phyloP scores from a whole-genome alignment of 2,113 vertebrate genomes.

The Leptobrachium ailaonicum region DNA sequence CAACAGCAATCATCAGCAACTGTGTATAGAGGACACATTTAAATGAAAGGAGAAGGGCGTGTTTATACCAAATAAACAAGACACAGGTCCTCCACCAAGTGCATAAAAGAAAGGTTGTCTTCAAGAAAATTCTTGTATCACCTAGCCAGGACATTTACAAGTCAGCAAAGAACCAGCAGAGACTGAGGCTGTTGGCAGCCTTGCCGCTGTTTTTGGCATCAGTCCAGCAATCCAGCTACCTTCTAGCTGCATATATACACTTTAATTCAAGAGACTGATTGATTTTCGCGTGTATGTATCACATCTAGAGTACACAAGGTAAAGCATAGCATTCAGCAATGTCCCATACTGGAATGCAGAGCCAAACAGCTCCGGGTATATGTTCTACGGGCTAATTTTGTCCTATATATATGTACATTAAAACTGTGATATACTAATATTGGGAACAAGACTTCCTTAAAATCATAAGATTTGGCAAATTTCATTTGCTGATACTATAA shows the following conservation, averaged over 20 bases:
- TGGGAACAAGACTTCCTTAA: too few species aligned
- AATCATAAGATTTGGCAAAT: too few species aligned
- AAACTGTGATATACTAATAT: too few species aligned
- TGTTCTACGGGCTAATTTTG: too few species aligned
- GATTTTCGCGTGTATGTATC: slow-evolving; percentile 17
- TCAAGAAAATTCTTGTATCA: slow-evolving; percentile 11
- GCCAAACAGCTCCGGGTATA: background rate
- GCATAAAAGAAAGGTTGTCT: background rate
- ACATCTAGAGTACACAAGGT: background rate
- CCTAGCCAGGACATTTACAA: slow-evolving; percentile 2
- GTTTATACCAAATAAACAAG: background rate
- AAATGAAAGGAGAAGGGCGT: background rate
- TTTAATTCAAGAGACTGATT: background rate
- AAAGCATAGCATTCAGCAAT: background rate
- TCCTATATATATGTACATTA: too few species aligned
- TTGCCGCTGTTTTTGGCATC: slow-evolving; percentile 32
- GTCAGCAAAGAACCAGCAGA: background rate
- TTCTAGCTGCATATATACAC: slow-evolving; percentile 31
- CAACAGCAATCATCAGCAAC: background rate
- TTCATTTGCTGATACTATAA: too few species aligned
- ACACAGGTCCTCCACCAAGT: background rate
- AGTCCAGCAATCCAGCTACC: accelerated
- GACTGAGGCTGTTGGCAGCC: too few species aligned
- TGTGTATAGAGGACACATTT: background rate
- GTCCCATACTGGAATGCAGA: background rate